These are phyloP conservation scores for Lepidurus packardi DNA, from an alignment of 1,140 invertebrate genomes.

Conservation along the genomic window DNA sequence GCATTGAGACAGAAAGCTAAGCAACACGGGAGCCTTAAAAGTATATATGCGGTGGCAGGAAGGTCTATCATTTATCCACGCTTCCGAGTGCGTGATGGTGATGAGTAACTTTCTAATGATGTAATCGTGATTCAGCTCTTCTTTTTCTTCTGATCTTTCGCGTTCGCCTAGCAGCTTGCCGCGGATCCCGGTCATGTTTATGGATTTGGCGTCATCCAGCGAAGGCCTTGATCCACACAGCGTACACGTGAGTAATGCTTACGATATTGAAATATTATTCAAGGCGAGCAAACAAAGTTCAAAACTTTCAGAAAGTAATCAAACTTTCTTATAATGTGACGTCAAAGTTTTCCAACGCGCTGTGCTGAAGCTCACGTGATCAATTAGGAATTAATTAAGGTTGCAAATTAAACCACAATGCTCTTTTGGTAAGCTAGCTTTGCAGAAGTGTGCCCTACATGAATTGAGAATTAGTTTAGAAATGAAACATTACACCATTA, in stretches of 20 bases:
- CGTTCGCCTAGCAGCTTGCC: not conserved
- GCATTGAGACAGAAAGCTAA: too few species aligned
- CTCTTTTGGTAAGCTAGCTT: too few species aligned
- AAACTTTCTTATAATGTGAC: too few species aligned
- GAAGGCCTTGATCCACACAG: slow-evolving; percentile 27
- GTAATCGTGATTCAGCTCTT: slow-evolving; percentile 4
- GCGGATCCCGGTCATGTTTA: slow-evolving; percentile 12
- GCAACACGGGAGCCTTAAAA: not conserved
- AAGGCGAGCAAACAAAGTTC: not conserved
- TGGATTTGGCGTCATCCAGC: not conserved
- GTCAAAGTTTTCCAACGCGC: too few species aligned
- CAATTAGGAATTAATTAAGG: too few species aligned
- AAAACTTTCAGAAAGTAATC: too few species aligned
- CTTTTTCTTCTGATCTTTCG: not conserved
- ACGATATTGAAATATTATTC: slow-evolving; percentile 16
- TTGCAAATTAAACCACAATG: too few species aligned
- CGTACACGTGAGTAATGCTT: slow-evolving; percentile 13
- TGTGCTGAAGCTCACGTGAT: too few species aligned
- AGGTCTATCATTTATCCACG: not conserved
- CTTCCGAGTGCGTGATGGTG: not conserved
- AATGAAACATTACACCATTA: too few species aligned
- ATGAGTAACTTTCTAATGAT: slow-evolving; percentile 22
- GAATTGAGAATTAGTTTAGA: too few species aligned
- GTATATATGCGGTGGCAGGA: not conserved
- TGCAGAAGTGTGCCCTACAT: too few species aligned